Percentiles rank a stretch among this genome's conserved stretches.
These are phyloP conservation scores for Oophaga sylvatica DNA, from an alignment of 2,797 vertebrate genomes.

Conservation along the genomic window DNA sequence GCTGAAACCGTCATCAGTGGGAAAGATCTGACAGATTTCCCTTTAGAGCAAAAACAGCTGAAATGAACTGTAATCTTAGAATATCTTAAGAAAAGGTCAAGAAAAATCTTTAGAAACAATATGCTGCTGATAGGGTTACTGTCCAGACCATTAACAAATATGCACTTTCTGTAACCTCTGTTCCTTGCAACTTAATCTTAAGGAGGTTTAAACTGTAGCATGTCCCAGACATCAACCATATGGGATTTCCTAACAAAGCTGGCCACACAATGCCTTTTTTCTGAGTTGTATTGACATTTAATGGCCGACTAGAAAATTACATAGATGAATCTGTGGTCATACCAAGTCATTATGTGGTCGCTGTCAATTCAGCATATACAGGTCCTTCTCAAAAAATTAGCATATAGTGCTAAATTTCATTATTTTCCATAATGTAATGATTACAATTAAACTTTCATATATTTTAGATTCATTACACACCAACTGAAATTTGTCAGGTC, in stretches of 20 bases:
- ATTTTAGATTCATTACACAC: too few species aligned
- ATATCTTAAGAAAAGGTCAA: slow-evolving; percentile 64
- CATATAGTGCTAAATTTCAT: too few species aligned
- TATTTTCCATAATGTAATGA: too few species aligned
- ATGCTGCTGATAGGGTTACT: slow-evolving; percentile 64
- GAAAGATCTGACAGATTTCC: slow-evolving; percentile 63
- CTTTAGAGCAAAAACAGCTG: slow-evolving; percentile 64
- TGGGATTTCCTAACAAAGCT: slow-evolving; percentile 54
- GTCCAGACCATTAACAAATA: slow-evolving; percentile 68
- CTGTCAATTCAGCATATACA: neutral
- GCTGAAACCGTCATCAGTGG: slow-evolving; percentile 61
- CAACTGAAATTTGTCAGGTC: too few species aligned
- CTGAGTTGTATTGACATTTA: neutral
- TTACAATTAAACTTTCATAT: too few species aligned
- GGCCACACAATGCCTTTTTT: neutral
- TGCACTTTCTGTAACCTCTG: slow-evolving; percentile 64
- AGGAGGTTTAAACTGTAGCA: slow-evolving; percentile 60
- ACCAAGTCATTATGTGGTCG: neutral
- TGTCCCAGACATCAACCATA: slow-evolving; percentile 58
- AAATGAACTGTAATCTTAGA: slow-evolving; percentile 69
- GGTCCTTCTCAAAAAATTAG: too few species aligned
- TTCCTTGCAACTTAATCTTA: slow-evolving; percentile 64
- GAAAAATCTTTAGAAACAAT: slow-evolving; percentile 63
- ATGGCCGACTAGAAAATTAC: neutral
- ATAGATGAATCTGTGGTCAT: neutral